Percentiles rank a stretch among this genome's conserved stretches.
These are phyloP conservation scores for Andricus grossulariae DNA, from an alignment of 1,140 invertebrate genomes.

Conservation along the genomic window DNA sequence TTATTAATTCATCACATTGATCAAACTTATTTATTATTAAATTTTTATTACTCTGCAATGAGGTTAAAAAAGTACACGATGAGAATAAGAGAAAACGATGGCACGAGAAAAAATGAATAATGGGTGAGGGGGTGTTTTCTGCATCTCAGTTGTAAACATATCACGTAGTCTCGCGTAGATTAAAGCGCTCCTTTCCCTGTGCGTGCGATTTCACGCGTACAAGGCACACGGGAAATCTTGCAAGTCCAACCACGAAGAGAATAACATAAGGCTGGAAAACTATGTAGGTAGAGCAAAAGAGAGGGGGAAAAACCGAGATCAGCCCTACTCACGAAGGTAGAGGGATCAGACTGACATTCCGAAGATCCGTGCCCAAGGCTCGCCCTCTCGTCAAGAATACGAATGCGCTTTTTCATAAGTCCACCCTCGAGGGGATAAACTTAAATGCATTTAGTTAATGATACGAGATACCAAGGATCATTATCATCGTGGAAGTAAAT, in stretches of 20 bases:
- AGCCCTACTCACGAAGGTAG: background rate
- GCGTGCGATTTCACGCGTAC: constrained; percentile 2
- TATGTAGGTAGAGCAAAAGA: constrained; percentile 17
- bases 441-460: background rate
- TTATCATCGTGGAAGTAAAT: too few species aligned
- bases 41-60: background rate
- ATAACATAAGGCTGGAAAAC: constrained; percentile 4
- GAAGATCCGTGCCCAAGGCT: constrained; percentile 7
- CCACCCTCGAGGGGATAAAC: background rate
- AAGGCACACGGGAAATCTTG: constrained; percentile 20
- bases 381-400: constrained; percentile 11
- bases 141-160: constrained; percentile 12
- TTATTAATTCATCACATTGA: background rate
- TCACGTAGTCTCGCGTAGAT: constrained; percentile 14
- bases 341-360: background rate
- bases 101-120: too few species aligned
- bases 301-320: background rate
- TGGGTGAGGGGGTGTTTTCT: background rate
- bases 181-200: constrained; percentile 7
- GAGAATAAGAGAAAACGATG: too few species aligned
- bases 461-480: too few species aligned
- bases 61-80: too few species aligned
- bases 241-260: constrained; percentile 14
- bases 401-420: constrained; percentile 23
- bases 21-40: background rate